A percentile compares a stretch with the other conserved stretches of the same genome.
phyloP scores from a whole-genome alignment of 1,140 invertebrate species.

The Sitodiplosis mosellana region DNA sequence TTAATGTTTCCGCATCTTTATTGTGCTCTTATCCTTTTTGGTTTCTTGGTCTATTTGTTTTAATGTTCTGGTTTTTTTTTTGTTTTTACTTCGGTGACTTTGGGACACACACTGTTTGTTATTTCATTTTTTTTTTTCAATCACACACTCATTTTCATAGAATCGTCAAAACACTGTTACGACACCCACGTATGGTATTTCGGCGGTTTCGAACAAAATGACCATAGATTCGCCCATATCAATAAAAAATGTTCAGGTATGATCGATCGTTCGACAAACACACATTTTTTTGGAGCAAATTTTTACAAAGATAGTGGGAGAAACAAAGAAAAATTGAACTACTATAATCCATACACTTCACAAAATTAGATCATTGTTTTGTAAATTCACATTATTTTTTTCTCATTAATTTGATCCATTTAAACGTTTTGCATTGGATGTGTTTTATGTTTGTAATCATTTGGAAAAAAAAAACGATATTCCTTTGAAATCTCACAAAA shows the following conservation, averaged over 20 bases:
- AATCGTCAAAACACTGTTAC: slow-evolving; percentile 33
- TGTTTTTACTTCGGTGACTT: no score
- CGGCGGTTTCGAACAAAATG: slow-evolving; percentile 35
- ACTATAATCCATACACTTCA: no score
- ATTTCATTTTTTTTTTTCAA: not conserved
- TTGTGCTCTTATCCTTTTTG: no score
- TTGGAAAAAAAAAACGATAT: not conserved
- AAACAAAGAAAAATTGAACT: not conserved
- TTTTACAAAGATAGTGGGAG: not conserved
- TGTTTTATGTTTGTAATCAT: not conserved
- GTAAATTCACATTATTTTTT: not conserved
- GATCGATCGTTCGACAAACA: slow-evolving; percentile 1
- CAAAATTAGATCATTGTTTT: no score
- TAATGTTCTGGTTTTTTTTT: no score
- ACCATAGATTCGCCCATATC: slow-evolving; percentile 32
- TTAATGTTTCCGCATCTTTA: no score
- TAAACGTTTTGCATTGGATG: not conserved
- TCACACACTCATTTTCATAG: slow-evolving; percentile 16
- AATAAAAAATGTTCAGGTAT: slow-evolving; percentile 28
- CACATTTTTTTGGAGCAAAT: not conserved
- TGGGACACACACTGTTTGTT: no score
- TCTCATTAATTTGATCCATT: not conserved
- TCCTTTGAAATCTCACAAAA: not conserved
- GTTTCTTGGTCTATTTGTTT: no score
- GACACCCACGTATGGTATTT: slow-evolving; percentile 27